These are phyloP conservation scores for Chironomus tentans DNA, from an alignment of 2,888 invertebrate genomes.

Conservation along the genomic window DNA sequence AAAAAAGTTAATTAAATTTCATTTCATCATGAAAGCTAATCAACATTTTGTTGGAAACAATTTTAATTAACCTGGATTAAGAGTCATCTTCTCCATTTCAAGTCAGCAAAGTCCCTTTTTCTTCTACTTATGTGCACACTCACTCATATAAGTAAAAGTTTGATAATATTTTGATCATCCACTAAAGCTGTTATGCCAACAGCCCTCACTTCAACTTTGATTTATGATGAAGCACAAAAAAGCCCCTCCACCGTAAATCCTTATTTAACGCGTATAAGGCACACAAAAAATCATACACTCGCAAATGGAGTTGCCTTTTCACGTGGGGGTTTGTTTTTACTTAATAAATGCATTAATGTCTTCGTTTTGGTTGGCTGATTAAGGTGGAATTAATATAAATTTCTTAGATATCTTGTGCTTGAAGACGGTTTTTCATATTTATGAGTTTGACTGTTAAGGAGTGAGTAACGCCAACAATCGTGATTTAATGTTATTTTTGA, in stretches of 20 bases:
- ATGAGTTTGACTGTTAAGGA: no score
- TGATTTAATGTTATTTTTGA: no score
- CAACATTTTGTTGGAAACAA: constrained; percentile 19
- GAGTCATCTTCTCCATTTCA: neutral
- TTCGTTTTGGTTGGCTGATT: no score
- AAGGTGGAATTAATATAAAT: no score
- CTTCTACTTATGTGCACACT: neutral
- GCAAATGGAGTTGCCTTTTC: no score
- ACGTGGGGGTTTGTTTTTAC: no score
- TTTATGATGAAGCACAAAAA: neutral
- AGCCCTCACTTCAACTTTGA: constrained; percentile 1
- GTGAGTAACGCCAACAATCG: no score
- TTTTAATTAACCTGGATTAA: constrained; percentile 24
- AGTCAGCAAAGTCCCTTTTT: neutral
- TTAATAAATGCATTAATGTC: no score
- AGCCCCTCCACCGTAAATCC: neutral
- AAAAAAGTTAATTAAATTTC: constrained; percentile 1
- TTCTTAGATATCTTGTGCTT: no score
- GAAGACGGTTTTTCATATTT: no score
- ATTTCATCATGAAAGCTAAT: neutral
- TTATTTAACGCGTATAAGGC: neutral
- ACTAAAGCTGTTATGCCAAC: neutral
- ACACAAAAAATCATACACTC: no score
- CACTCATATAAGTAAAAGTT: neutral
- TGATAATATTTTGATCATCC: neutral